Percentiles rank a stretch among this genome's conserved stretches.
phyloP scores from a whole-genome alignment of 2,113 vertebrate species.

The Mobula hypostoma region DNA sequence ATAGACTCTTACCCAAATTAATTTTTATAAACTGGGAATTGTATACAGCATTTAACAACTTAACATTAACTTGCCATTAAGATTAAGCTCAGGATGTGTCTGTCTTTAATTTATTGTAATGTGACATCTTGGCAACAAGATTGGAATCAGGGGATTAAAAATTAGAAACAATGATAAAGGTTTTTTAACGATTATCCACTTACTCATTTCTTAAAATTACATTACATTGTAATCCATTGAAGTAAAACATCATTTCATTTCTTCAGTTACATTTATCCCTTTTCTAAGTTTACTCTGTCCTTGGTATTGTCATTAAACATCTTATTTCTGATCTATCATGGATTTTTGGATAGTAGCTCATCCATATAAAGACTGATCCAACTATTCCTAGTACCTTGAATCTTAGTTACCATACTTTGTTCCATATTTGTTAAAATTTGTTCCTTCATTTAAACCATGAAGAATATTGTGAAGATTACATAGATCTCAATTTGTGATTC shows the following conservation, averaged over 20 bases:
- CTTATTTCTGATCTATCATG: background rate
- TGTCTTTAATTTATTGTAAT: too few species aligned
- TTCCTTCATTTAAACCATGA: background rate
- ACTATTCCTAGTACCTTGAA: background rate
- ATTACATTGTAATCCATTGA: background rate
- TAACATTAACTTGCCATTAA: too few species aligned
- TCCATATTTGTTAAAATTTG: background rate
- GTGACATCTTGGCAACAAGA: background rate
- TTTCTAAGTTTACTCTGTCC: background rate
- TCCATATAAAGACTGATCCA: background rate
- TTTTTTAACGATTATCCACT: background rate
- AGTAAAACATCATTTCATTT: background rate
- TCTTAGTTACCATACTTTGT: background rate
- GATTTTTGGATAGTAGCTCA: background rate
- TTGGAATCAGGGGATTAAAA: background rate
- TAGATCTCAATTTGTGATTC: background rate
- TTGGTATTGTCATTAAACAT: background rate
- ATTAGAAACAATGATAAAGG: background rate
- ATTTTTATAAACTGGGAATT: background rate
- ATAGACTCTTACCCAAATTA: background rate
- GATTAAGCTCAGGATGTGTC: too few species aligned
- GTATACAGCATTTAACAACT: background rate
- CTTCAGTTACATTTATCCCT: background rate
- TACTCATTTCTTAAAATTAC: background rate
- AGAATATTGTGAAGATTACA: background rate